Percentiles rank a stretch among this genome's conserved stretches.
phyloP scores from a whole-genome alignment of 2,113 vertebrate species.

The Smithornis capensis region DNA sequence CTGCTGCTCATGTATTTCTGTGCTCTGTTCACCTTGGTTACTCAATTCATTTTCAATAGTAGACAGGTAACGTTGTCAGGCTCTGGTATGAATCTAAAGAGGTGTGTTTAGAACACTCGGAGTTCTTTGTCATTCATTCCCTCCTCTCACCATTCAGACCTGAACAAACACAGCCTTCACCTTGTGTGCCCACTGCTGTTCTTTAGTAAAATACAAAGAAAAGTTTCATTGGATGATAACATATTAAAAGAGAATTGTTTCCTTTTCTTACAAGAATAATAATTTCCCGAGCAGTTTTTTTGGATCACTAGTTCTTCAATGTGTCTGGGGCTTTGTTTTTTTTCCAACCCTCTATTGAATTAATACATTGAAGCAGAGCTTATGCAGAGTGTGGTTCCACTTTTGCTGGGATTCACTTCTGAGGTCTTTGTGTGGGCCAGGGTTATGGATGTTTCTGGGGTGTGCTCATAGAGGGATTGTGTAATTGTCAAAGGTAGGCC shows the following conservation, averaged over 20 bases:
- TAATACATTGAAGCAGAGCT: neutral
- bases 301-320: neutral
- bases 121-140: neutral
- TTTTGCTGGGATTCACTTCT: neutral
- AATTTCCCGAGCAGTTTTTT: neutral
- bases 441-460: neutral
- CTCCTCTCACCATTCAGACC: neutral
- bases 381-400: fast-evolving
- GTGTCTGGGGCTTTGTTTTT: neutral
- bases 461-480: neutral
- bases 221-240: neutral
- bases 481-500: neutral
- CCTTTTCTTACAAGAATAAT: neutral
- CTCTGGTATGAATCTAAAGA: neutral
- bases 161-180: neutral
- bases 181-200: neutral
- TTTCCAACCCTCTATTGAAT: neutral
- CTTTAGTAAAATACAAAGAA: neutral
- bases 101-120: neutral
- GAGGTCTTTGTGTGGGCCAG: neutral
- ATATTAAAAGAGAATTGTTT: neutral
- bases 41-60: neutral
- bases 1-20: neutral
- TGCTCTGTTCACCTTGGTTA: neutral
- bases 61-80: neutral